A percentile compares a stretch with the other conserved stretches of the same genome.
Evolutionary conservation across 2,888 invertebrate species (phyloP).

Genomic region (Herminia tarsipennalis): DNA sequence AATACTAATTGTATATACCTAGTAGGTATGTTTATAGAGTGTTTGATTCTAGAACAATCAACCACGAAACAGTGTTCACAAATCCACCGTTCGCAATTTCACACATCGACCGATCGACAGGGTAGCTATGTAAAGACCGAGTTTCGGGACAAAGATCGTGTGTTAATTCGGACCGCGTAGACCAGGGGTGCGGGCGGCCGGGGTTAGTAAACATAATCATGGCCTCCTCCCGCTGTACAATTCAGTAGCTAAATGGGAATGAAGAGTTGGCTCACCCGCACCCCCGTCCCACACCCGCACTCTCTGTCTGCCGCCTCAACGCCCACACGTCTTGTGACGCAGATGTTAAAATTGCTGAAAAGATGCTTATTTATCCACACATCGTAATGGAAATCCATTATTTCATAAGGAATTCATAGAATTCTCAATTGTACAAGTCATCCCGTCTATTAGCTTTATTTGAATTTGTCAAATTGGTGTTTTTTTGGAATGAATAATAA

Average conservation of each 20-base stretch:
- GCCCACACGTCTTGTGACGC: slow-evolving; percentile 74
- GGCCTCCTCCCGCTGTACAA: slow-evolving; percentile 79
- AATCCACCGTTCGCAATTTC: slow-evolving; percentile 43
- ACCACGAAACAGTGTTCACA: slow-evolving; percentile 29
- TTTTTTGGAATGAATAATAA: background rate
- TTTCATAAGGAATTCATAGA: slow-evolving; percentile 13
- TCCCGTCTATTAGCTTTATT: background rate
- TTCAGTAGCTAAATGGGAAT: slow-evolving; percentile 83
- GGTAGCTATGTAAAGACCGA: slow-evolving; percentile 53
- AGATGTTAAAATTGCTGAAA: slow-evolving; percentile 57
- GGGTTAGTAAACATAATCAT: slow-evolving; percentile 82
- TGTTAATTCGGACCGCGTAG: slow-evolving; percentile 80
- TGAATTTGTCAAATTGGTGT: background rate
- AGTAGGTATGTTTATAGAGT: too few species aligned
- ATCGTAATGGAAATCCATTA: slow-evolving; percentile 22
- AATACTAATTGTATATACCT: too few species aligned
- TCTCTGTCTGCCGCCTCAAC: slow-evolving; percentile 61
- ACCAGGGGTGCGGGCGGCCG: slow-evolving; percentile 67
- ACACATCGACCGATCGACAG: slow-evolving; percentile 51
- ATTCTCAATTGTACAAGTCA: background rate
- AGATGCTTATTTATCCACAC: slow-evolving; percentile 31
- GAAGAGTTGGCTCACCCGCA: slow-evolving; percentile 72
- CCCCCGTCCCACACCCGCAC: slow-evolving; percentile 59
- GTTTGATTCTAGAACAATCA: slow-evolving; percentile 35
- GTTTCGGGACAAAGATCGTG: slow-evolving; percentile 77